Conservation (phyloP, 2,888 invertebrate genomes). For the Acanthacorydalis orientalis region DNA sequence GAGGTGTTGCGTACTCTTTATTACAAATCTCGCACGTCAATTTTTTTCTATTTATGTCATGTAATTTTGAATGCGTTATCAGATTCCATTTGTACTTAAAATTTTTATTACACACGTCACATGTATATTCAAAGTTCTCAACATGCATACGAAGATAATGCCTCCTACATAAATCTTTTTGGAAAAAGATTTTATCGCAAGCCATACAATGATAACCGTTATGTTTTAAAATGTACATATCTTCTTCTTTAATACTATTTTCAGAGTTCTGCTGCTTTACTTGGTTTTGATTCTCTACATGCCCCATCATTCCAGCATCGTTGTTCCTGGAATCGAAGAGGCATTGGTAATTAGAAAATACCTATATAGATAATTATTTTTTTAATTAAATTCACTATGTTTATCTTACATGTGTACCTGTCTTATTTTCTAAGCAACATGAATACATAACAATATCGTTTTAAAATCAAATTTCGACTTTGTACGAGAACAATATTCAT, state of each 20-base stretch:
- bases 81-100: slow-evolving; percentile 10
- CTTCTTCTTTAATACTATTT: slow-evolving; percentile 1
- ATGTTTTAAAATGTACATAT: slow-evolving; percentile 3
- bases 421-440: too few relatives aligned
- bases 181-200: slow-evolving; percentile 7
- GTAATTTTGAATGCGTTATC: slow-evolving; percentile 12
- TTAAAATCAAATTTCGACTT: too few relatives aligned
- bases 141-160: slow-evolving; percentile 4
- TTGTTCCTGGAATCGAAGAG: slow-evolving; percentile 3
- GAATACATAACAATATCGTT: too few relatives aligned
- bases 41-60: slow-evolving; percentile 23
- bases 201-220: slow-evolving; percentile 5
- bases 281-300: background rate
- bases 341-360: too few relatives aligned
- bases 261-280: background rate
- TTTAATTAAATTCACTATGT: too few relatives aligned
- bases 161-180: slow-evolving; percentile 3
- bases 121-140: slow-evolving; percentile 4
- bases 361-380: too few relatives aligned
- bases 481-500: too few relatives aligned
- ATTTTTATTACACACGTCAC: slow-evolving; percentile 9
- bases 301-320: background rate
- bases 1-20: slow-evolving; percentile 17
- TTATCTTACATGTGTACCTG: too few relatives aligned
- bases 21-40: slow-evolving; percentile 26